Evolutionary conservation across 37 sponge, comb jelly and placozoan genomes (phyloP).

Genomic region (Trichoplax adhaerens): DNA sequence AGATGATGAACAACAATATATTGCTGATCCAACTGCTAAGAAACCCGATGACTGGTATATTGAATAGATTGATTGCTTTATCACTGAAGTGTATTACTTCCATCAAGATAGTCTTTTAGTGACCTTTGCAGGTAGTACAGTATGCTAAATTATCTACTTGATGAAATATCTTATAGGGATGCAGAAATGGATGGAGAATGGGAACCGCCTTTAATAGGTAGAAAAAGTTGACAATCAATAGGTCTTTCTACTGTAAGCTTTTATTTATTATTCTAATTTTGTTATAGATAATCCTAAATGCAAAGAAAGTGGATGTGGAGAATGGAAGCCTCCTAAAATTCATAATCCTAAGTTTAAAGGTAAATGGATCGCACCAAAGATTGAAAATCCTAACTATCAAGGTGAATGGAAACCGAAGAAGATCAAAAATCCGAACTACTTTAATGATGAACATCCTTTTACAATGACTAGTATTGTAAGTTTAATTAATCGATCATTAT

Average conservation of each 20-base stretch:
- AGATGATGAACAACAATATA: slow-evolving; percentile 70
- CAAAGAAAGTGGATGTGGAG: slow-evolving; percentile 87
- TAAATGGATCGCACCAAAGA: slow-evolving; percentile 85
- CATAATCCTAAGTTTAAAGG: slow-evolving; percentile 91
- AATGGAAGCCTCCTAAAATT: slow-evolving; percentile 73
- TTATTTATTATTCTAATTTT: slow-evolving; percentile 6
- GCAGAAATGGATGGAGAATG: slow-evolving; percentile 98
- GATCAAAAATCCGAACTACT: slow-evolving; percentile 81
- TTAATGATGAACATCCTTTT: slow-evolving; percentile 69
- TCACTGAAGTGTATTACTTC: background rate
- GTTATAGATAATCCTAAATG: slow-evolving; percentile 82
- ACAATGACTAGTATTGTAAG: slow-evolving; percentile 39
- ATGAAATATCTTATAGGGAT: slow-evolving; percentile 41
- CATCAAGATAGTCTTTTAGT: too few species aligned
- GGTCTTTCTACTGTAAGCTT: background rate
- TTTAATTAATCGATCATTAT: too few species aligned
- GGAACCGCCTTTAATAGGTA: slow-evolving; percentile 83
- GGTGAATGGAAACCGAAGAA: slow-evolving; percentile 75
- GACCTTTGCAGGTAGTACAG: background rate
- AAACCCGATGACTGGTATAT: slow-evolving; percentile 86
- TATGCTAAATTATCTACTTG: background rate
- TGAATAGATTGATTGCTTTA: background rate
- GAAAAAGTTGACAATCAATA: slow-evolving; percentile 3
- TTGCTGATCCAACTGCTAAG: slow-evolving; percentile 85
- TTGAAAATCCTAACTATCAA: slow-evolving; percentile 87